phyloP scores from a whole-genome alignment of 2,113 vertebrate genomes.

The Siniperca knerii region DNA sequence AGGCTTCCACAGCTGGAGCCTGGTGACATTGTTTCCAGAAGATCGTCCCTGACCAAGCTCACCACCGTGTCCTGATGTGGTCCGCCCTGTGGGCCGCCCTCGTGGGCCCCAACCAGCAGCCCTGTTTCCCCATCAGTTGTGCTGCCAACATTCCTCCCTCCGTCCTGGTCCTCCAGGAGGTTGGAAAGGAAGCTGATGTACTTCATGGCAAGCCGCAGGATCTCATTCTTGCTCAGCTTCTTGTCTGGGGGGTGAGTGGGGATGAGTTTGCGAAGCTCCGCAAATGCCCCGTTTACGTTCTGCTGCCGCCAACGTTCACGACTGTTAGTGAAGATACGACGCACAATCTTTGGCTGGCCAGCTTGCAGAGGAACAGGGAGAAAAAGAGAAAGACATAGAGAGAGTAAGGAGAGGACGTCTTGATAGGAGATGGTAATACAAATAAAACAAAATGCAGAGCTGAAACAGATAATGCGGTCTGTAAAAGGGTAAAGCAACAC shows the following conservation, averaged over 20 bases:
- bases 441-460: slow-evolving; percentile 21
- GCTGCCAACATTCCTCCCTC: slow-evolving; percentile 89
- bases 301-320: slow-evolving; percentile 96
- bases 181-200: slow-evolving; percentile 98
- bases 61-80: slow-evolving; percentile 84
- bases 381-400: slow-evolving; percentile 76
- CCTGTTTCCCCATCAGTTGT: slow-evolving; percentile 84
- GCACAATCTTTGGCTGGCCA: slow-evolving; percentile 94
- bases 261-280: slow-evolving; percentile 95
- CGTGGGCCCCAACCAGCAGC: slow-evolving; percentile 86
- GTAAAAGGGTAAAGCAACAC: neutral
- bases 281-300: slow-evolving; percentile 95
- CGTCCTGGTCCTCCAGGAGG: slow-evolving; percentile 95
- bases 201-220: slow-evolving; percentile 96
- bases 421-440: neutral
- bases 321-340: slow-evolving; percentile 96
- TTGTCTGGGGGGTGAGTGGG: slow-evolving; percentile 95
- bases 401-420: slow-evolving; percentile 15
- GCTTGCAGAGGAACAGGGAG: slow-evolving; percentile 74
- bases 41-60: slow-evolving; percentile 90
- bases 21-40: slow-evolving; percentile 92
- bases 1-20: slow-evolving; percentile 95
- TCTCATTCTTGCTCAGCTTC: slow-evolving; percentile 97
- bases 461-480: slow-evolving; percentile 26
- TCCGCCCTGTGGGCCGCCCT: slow-evolving; percentile 85